These are phyloP conservation scores for Solen grandis DNA, from an alignment of 1,140 invertebrate genomes.

Conservation along the genomic window DNA sequence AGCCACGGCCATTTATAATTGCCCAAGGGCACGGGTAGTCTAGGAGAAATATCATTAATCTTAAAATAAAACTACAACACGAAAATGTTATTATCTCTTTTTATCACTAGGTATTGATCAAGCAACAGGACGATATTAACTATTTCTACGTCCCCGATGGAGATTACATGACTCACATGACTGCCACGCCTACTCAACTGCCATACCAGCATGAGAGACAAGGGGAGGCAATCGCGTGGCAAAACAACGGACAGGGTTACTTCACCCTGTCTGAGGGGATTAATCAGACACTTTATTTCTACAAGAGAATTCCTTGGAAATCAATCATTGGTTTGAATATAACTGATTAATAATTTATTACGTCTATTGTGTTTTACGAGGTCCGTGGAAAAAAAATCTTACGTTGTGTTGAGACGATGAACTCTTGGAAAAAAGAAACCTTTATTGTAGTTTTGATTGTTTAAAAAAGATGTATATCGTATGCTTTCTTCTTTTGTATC, in stretches of 20 bases:
- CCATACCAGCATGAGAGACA: constrained; percentile 23
- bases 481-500: too few species aligned
- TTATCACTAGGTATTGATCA: constrained; percentile 27
- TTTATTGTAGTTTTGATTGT: too few species aligned
- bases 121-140: neutral
- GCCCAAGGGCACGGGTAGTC: too few species aligned
- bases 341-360: too few species aligned
- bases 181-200: neutral
- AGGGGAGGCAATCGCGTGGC: constrained; percentile 40
- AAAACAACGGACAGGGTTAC: constrained; percentile 19
- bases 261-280: constrained; percentile 33
- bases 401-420: too few species aligned
- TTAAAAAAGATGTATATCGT: too few species aligned
- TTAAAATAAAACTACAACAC: too few species aligned
- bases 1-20: too few species aligned
- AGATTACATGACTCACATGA: constrained; percentile 20
- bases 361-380: too few species aligned
- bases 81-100: neutral
- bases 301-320: neutral
- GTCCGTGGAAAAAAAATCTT: too few species aligned
- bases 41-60: too few species aligned
- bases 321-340: constrained; percentile 25
- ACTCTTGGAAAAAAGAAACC: too few species aligned
- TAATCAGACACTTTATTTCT: constrained; percentile 22
- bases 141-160: constrained; percentile 37